Conservation (phyloP, 2,797 vertebrate species). For the Spea hammondii region DNA sequence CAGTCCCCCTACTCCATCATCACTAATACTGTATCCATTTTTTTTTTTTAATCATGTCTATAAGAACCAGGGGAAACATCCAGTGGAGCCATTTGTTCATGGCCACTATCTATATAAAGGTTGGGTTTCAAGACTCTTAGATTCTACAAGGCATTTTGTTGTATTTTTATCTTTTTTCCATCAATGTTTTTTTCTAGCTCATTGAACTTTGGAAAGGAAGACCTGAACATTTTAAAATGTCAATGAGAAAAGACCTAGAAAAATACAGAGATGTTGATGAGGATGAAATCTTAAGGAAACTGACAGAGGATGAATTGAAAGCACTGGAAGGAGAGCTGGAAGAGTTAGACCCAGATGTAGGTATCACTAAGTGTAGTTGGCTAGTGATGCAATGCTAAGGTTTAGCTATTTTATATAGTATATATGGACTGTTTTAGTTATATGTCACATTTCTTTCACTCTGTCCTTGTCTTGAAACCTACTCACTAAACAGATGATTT, state of each 20-base stretch:
- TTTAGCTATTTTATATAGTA: not conserved
- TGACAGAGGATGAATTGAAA: slow-evolving; percentile 89
- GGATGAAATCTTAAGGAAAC: slow-evolving; percentile 88
- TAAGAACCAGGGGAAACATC: too few species aligned
- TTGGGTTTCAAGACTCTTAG: too few species aligned
- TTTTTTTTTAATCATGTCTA: too few species aligned
- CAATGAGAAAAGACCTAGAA: slow-evolving; percentile 87
- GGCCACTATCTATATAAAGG: slow-evolving; percentile 6
- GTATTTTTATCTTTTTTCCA: too few species aligned
- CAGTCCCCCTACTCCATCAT: too few species aligned
- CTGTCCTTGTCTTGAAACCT: too few species aligned
- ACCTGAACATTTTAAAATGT: slow-evolving; percentile 64
- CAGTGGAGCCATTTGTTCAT: too few species aligned
- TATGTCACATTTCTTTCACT: too few species aligned
- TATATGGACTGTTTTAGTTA: not conserved
- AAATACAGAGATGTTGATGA: slow-evolving; percentile 96
- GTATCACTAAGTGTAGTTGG: slow-evolving; percentile 53
- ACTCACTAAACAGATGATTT: too few species aligned
- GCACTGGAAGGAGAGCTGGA: slow-evolving; percentile 90
- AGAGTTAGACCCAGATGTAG: slow-evolving; percentile 94
- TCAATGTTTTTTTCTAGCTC: slow-evolving; percentile 38
- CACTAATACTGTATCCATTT: too few species aligned
- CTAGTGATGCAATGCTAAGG: not conserved
- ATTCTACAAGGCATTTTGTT: too few species aligned
- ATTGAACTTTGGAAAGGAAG: slow-evolving; percentile 38